Evolutionary conservation across 2,888 invertebrate species (phyloP).

Genomic region (Drosophila engyochracea): DNA sequence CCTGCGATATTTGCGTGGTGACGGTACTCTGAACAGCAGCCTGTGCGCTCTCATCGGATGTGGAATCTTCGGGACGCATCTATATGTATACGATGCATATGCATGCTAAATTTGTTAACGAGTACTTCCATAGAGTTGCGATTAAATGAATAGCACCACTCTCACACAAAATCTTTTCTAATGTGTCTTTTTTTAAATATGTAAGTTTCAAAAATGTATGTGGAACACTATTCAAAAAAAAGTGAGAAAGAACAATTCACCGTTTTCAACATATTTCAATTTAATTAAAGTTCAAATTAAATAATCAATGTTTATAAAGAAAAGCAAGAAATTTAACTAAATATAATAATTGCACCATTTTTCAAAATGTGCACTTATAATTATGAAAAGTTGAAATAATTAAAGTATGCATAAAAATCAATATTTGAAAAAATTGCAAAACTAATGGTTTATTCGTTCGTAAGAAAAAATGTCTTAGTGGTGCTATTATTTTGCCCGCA

Average conservation of each 20-base stretch:
- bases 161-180: not conserved
- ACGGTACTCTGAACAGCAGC: slow-evolving; percentile 85
- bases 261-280: not conserved
- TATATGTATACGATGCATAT: slow-evolving; percentile 31
- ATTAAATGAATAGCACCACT: not conserved
- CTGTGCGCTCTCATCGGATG: slow-evolving; percentile 85
- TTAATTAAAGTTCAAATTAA: not conserved
- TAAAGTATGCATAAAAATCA: not conserved
- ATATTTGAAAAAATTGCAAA: not conserved
- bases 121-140: not conserved
- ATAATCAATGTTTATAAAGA: not conserved
- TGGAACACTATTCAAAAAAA: not conserved
- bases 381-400: not conserved
- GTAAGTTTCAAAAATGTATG: not conserved
- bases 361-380: not conserved
- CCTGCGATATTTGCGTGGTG: slow-evolving; percentile 85
- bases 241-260: too few relatives aligned
- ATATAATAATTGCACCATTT: not conserved
- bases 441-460: not conserved
- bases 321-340: not conserved
- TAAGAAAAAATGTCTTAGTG: not conserved
- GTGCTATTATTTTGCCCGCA: not conserved
- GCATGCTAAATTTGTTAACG: not conserved
- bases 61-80: slow-evolving; percentile 85
- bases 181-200: not conserved